Base-by-base conservation (phyloP, 2,888 invertebrate genomes). In the Phoronis australis region DNA sequence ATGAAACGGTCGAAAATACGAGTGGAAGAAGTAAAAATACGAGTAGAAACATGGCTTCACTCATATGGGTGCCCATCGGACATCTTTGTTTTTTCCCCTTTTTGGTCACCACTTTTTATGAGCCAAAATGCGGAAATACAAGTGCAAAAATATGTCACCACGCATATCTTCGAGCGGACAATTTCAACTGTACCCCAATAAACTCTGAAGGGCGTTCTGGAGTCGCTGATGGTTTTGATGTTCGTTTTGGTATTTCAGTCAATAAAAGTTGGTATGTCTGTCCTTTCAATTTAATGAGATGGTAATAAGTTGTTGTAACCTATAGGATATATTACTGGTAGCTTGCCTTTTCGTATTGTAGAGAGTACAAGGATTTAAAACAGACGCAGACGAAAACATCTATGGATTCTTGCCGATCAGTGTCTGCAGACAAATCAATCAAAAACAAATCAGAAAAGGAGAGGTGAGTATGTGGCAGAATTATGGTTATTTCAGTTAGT, bases 361-460 rank as follows among this genome's bases (percentile, higher is more conserved):
- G 91, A 58, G 97, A 97, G 71, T 84, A 90, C 69, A 99, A 97
- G 76, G 96, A 97, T 57, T 85, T 99, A 84, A 95, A 94, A 73
- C 83, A 86, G 4, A 84, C 87, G 48, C 99, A 99, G 79, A 94
- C 96, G 3, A 95, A 94, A 80, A 85, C 90, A 66, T 95, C 95
- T 44, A 92, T 99, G 64, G 99, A 99, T 77, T 95, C 96, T 21
- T 90, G 90, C 72, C 91, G 91, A 79, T 92, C 91, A 73, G 94
- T 99, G 41, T 86, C 87, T 72, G 90, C 89, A 76, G 99, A 99
- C 77, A 97, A 97, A 79, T 90, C 90, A 0, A 82, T 99, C 49
- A 82, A 95, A 78, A 96, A 95, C 50, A 94, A 97, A 69, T 93
- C 92, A 54, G 99, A 99, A 76, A 90, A 93, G 67, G 99, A 99